These are phyloP conservation scores for Petrocephalus zakoni DNA, from an alignment of 2,113 vertebrate species.

Conservation along the genomic window DNA sequence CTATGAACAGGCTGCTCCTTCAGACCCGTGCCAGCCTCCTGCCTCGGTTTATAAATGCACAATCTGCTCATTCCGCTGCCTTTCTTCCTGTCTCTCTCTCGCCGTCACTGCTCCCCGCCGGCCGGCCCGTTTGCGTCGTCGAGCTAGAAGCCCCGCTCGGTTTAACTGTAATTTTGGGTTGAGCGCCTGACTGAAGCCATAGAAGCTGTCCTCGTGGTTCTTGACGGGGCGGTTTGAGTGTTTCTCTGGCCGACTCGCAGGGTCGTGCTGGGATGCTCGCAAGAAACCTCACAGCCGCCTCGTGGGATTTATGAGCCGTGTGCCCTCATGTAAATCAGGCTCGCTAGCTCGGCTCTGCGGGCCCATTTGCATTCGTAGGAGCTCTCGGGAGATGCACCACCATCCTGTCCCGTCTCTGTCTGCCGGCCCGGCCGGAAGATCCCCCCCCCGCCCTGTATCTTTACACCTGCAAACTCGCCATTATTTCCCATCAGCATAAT, in stretches of 20 bases:
- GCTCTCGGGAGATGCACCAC: background rate
- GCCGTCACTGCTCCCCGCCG: background rate
- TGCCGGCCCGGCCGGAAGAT: background rate
- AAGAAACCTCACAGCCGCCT: background rate
- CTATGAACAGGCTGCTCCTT: background rate
- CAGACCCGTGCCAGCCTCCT: background rate
- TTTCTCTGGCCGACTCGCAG: background rate
- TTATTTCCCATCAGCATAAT: slow-evolving; percentile 37
- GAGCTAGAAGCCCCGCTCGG: background rate
- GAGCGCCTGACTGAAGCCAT: background rate
- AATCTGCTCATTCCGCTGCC: background rate
- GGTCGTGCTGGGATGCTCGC: background rate
- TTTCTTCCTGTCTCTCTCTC: background rate
- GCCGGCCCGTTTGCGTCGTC: background rate
- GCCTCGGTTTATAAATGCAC: background rate
- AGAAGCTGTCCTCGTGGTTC: background rate
- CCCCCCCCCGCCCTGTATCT: too few species aligned
- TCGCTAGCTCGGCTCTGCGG: background rate
- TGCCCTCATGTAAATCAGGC: background rate
- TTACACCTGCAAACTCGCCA: slow-evolving; percentile 29
- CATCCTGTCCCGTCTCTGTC: background rate
- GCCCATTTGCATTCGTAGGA: background rate
- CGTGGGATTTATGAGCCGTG: background rate
- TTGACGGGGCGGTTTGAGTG: background rate
- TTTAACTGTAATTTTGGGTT: background rate